Conservation (phyloP, 1,140 invertebrate genomes). For the Aphelinus atriplicis region DNA sequence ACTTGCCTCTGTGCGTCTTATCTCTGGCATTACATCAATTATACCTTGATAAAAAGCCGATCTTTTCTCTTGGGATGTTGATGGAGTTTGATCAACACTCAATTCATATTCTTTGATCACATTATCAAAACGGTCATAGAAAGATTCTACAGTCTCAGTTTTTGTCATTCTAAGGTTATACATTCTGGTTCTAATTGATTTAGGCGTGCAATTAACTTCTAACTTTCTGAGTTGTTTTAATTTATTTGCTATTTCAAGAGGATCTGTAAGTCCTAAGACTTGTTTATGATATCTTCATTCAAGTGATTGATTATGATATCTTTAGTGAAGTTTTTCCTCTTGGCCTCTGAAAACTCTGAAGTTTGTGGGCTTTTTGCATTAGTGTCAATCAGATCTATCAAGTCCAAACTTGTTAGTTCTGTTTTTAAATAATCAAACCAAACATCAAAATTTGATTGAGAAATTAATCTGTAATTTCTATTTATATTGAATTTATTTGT, state of each 20-base stretch:
- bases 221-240: not conserved
- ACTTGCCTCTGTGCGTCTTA: not conserved
- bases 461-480: too few relatives aligned
- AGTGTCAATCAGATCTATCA: not conserved
- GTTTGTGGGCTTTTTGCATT: not conserved
- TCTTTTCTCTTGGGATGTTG: not conserved
- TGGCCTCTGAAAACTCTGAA: too few relatives aligned
- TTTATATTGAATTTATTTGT: too few relatives aligned
- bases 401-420: not conserved
- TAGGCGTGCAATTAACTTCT: not conserved
- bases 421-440: not conserved
- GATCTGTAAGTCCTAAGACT: not conserved
- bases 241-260: not conserved
- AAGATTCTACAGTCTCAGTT: not conserved
- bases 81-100: not conserved
- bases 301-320: too few relatives aligned
- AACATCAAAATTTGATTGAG: not conserved
- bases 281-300: not conserved
- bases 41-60: not conserved
- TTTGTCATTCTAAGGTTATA: not conserved
- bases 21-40: not conserved
- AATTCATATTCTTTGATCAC: slow-evolving; percentile 1
- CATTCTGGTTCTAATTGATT: not conserved
- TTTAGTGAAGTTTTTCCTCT: too few relatives aligned
- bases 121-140: not conserved